A percentile compares a stretch with the other conserved stretches of the same genome.
phyloP scores from a whole-genome alignment of 2,113 vertebrate species.

The Trematocara stigmaticum region DNA sequence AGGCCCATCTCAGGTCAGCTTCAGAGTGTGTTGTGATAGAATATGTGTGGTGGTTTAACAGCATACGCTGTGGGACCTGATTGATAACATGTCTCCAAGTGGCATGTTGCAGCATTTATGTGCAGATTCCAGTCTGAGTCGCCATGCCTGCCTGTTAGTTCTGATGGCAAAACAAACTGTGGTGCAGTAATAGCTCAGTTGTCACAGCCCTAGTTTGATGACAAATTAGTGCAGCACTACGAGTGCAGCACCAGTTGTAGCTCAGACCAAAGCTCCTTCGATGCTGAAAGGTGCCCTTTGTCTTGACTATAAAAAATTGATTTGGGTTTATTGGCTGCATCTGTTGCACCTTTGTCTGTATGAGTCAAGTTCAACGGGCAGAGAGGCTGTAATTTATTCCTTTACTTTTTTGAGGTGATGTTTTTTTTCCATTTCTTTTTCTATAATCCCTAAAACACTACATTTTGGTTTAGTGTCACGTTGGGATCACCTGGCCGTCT shows the following conservation, averaged over 20 bases:
- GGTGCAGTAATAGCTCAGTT: slow-evolving; percentile 69
- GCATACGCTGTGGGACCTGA: slow-evolving; percentile 21
- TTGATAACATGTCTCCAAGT: slow-evolving; percentile 36
- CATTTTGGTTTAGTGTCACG: background rate
- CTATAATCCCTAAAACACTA: background rate
- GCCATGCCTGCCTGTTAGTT: slow-evolving; percentile 49
- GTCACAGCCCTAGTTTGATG: slow-evolving; percentile 58
- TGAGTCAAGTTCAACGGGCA: slow-evolving; percentile 19
- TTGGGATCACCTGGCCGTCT: background rate
- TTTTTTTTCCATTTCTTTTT: slow-evolving; percentile 2
- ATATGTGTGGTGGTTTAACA: slow-evolving; percentile 12
- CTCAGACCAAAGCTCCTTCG: slow-evolving; percentile 41
- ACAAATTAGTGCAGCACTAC: slow-evolving; percentile 65
- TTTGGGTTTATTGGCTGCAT: slow-evolving; percentile 50
- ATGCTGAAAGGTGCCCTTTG: slow-evolving; percentile 59
- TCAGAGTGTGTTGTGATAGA: background rate
- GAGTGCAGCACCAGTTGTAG: slow-evolving; percentile 26
- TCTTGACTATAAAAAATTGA: slow-evolving; percentile 47
- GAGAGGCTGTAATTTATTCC: background rate
- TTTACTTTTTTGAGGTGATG: background rate
- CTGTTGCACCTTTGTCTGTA: slow-evolving; percentile 21
- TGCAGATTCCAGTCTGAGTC: slow-evolving; percentile 29
- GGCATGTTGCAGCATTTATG: slow-evolving; percentile 11
- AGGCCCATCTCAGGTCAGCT: background rate
- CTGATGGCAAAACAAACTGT: slow-evolving; percentile 65